Percentiles rank a stretch among this genome's conserved stretches.
Conservation (phyloP, 2,797 vertebrate genomes). For the Apogon talboti region DNA sequence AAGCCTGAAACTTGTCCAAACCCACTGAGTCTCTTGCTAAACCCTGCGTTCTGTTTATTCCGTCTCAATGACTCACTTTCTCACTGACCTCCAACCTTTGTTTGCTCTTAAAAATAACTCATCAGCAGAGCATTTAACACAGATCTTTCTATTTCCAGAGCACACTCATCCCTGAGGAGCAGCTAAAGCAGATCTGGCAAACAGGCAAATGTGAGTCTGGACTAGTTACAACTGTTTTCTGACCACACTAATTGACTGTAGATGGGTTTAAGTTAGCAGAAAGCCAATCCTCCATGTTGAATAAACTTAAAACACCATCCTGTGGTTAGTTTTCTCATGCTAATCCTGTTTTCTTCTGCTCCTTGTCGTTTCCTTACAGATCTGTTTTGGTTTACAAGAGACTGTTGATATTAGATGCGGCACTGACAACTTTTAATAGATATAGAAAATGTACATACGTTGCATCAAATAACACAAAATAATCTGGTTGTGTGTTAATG, state of each 20-base stretch:
- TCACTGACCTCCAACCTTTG: conserved; percentile 77
- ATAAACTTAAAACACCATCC: too few species aligned
- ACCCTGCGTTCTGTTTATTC: conserved; percentile 26
- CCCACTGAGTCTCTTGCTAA: not conserved
- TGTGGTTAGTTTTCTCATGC: too few species aligned
- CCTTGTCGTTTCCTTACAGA: too few species aligned
- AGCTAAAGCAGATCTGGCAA: conserved; percentile 5
- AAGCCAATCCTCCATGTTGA: too few species aligned
- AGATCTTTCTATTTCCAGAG: conserved; percentile 73
- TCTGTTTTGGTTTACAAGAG: not conserved
- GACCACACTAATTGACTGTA: too few species aligned
- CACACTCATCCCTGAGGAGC: conserved; percentile 42
- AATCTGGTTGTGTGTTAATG: too few species aligned
- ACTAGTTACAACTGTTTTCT: not conserved
- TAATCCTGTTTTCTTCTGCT: too few species aligned
- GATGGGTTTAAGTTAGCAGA: too few species aligned
- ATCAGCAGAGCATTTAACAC: conserved; percentile 50
- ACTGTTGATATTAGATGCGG: conserved; percentile 24
- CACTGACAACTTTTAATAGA: conserved; percentile 9
- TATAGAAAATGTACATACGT: not conserved
- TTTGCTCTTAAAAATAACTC: conserved; percentile 78
- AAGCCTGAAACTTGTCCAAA: not conserved
- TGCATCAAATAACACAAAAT: not conserved
- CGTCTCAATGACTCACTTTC: conserved; percentile 61
- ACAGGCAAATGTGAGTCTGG: not conserved